These are phyloP conservation scores for Cotesia vestalis DNA, from an alignment of 1,140 invertebrate species.

Conservation along the genomic window DNA sequence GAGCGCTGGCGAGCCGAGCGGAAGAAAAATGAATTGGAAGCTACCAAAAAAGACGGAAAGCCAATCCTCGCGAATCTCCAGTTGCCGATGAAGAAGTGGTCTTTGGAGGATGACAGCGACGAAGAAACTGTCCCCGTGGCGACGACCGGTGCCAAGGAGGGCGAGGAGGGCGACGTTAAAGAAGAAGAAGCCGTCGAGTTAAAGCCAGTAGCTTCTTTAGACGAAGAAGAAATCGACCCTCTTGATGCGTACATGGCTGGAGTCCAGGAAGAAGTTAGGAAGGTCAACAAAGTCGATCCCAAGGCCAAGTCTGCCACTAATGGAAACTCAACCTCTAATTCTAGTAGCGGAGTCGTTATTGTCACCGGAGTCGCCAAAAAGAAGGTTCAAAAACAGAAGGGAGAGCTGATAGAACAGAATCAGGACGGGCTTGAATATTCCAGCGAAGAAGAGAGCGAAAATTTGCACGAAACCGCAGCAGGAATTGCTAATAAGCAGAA, in stretches of 20 bases:
- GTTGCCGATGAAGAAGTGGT: slow-evolving; percentile 86
- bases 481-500: slow-evolving; percentile 88
- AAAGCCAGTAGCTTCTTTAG: slow-evolving; percentile 59
- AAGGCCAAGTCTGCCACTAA: slow-evolving; percentile 62
- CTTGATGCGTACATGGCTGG: slow-evolving; percentile 96
- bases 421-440: slow-evolving; percentile 97
- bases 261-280: slow-evolving; percentile 89
- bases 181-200: slow-evolving; percentile 67
- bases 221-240: slow-evolving; percentile 88
- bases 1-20: slow-evolving; percentile 68
- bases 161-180: slow-evolving; percentile 67
- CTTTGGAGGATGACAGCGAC: slow-evolving; percentile 89
- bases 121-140: slow-evolving; percentile 66
- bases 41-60: slow-evolving; percentile 78
- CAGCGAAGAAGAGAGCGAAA: slow-evolving; percentile 95
- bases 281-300: slow-evolving; percentile 82
- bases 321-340: slow-evolving; percentile 59
- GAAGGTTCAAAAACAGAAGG: slow-evolving; percentile 78
- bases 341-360: slow-evolving; percentile 74
- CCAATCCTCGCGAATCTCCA: slow-evolving; percentile 69
- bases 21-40: slow-evolving; percentile 84
- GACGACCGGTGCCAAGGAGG: slow-evolving; percentile 63
- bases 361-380: slow-evolving; percentile 92
- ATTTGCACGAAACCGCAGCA: slow-evolving; percentile 89
- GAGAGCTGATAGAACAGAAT: slow-evolving; percentile 97